phyloP scores from a whole-genome alignment of 1,140 invertebrate species.

The Leucophenga varia region DNA sequence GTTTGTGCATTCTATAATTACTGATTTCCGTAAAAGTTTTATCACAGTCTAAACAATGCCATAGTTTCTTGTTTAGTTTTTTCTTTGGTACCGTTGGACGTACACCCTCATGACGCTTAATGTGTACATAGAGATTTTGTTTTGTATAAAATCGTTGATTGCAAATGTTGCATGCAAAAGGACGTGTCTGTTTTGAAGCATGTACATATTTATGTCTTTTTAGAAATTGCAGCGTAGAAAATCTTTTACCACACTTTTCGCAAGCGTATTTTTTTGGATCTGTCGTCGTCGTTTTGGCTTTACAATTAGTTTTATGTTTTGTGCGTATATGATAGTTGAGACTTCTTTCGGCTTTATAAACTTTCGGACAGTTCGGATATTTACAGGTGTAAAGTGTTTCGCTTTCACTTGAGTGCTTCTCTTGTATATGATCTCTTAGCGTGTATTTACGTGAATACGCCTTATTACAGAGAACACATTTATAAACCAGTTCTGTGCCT shows the following conservation, averaged over 20 bases:
- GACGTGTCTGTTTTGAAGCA: constrained; percentile 6
- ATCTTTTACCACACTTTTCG: constrained; percentile 34
- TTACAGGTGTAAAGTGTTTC: constrained; percentile 15
- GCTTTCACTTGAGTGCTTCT: constrained; percentile 20
- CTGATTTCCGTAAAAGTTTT: not conserved
- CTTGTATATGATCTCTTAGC: constrained; percentile 20
- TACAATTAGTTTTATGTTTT: too few species aligned
- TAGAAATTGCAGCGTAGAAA: constrained; percentile 21
- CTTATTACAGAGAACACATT: constrained; percentile 26
- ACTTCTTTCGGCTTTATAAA: constrained; percentile 31
- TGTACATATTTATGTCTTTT: constrained; percentile 33
- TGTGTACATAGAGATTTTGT: constrained; percentile 33
- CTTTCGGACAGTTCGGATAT: constrained; percentile 23
- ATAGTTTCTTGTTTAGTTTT: not conserved
- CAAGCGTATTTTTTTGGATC: constrained; percentile 15
- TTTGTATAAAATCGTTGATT: constrained; percentile 30
- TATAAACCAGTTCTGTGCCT: constrained; percentile 30
- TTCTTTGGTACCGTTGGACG: constrained; percentile 19
- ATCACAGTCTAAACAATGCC: constrained; percentile 6
- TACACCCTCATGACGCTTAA: constrained; percentile 8
- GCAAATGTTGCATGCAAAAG: constrained; percentile 20
- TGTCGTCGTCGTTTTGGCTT: not conserved
- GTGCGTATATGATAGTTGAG: constrained; percentile 31
- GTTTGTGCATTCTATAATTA: not conserved
- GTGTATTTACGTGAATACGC: constrained; percentile 23